Percentiles rank a stretch among this genome's conserved stretches.
phyloP scores from a whole-genome alignment of 2,797 vertebrate species.

The Pseudochirops cupreus region DNA sequence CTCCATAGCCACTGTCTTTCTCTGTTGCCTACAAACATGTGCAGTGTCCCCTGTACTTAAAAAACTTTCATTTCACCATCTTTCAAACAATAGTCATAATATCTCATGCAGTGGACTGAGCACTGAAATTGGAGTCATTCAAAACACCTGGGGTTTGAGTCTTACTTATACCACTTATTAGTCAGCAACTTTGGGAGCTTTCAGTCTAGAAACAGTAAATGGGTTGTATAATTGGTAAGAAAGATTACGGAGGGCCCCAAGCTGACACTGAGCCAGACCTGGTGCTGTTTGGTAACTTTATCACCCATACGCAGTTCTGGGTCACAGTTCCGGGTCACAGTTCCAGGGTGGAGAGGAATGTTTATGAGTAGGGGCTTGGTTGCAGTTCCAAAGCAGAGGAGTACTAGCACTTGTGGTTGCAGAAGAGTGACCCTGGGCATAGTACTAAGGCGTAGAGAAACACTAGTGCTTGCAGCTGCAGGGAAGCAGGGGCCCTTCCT shows the following conservation, averaged over 20 bases:
- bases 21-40: background rate
- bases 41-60: background rate
- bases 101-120: background rate
- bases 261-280: too few relatives aligned
- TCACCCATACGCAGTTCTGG: background rate
- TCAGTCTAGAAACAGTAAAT: background rate
- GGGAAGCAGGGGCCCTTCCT: background rate
- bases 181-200: background rate
- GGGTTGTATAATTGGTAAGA: background rate
- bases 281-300: background rate
- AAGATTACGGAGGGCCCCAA: background rate
- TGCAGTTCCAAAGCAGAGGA: background rate
- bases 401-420: background rate
- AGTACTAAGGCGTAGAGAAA: background rate
- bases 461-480: too few relatives aligned
- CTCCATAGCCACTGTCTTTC: background rate
- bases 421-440: background rate
- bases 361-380: background rate
- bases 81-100: background rate
- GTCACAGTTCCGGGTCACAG: too few relatives aligned
- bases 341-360: background rate
- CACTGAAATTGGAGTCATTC: too few relatives aligned
- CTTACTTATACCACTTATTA: background rate
- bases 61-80: background rate
- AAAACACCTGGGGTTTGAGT: background rate